Conservation (phyloP, 2,797 vertebrate species). For the Fratercula arctica region DNA sequence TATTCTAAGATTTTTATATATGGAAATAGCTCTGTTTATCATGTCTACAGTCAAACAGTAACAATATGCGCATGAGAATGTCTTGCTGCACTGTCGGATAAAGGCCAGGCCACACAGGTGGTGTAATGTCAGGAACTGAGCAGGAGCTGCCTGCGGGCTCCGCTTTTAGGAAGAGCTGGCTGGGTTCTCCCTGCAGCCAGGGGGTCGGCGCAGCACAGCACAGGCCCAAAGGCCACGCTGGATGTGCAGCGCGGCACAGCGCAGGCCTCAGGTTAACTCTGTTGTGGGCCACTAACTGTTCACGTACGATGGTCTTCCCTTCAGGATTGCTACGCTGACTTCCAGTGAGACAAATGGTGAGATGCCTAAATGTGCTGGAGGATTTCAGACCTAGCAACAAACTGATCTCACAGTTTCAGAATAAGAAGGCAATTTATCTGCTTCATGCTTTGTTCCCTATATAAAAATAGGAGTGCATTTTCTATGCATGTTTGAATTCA, state of each 20-base stretch:
- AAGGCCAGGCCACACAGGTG: neutral
- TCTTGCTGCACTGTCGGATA: neutral
- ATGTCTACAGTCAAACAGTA: neutral
- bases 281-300: neutral
- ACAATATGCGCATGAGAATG: neutral
- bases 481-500: neutral
- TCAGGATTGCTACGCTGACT: neutral
- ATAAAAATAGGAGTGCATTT: neutral
- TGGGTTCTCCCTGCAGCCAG: neutral
- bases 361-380: neutral
- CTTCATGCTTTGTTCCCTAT: neutral
- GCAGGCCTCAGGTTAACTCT: neutral
- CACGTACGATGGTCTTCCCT: neutral
- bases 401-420: neutral
- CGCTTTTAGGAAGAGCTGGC: neutral
- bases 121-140: neutral
- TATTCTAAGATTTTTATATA: neutral
- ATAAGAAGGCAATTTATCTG: neutral
- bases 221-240: neutral
- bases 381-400: neutral
- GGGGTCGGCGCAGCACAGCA: too few species aligned
- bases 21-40: neutral
- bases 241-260: neutral
- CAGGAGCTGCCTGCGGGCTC: neutral
- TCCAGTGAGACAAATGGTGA: neutral